A percentile compares a stretch with the other conserved stretches of the same genome.
phyloP scores from a whole-genome alignment of 1,140 invertebrate species.

The Aphis gossypii region DNA sequence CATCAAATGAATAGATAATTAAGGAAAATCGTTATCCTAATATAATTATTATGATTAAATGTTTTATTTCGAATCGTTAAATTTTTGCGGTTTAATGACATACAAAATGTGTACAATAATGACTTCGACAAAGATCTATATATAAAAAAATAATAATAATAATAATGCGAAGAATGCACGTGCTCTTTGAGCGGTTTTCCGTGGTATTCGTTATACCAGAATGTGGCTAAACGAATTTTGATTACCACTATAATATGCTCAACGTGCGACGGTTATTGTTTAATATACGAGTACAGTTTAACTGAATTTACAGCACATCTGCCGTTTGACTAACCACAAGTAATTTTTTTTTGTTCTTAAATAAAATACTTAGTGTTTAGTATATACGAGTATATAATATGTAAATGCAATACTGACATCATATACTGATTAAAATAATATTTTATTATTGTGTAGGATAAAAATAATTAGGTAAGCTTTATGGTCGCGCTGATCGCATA shows the following conservation, averaged over 20 bases:
- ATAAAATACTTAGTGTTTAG: too few species aligned
- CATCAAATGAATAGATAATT: too few species aligned
- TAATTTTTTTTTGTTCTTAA: not conserved
- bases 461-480: not conserved
- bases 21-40: too few species aligned
- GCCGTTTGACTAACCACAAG: too few species aligned
- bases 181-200: not conserved
- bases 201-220: not conserved
- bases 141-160: not conserved
- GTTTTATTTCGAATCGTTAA: not conserved
- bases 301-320: not conserved
- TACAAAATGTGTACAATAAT: not conserved
- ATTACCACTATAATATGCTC: not conserved
- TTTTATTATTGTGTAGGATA: not conserved
- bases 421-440: not conserved
- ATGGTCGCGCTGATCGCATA: not conserved
- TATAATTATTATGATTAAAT: too few species aligned
- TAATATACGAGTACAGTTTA: not conserved
- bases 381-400: too few species aligned
- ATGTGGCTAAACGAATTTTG: not conserved
- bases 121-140: not conserved
- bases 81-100: not conserved
- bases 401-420: not conserved
- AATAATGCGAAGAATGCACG: not conserved
- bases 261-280: not conserved